phyloP scores from a whole-genome alignment of 2,888 invertebrate species.

The Agrotis exclamationis region DNA sequence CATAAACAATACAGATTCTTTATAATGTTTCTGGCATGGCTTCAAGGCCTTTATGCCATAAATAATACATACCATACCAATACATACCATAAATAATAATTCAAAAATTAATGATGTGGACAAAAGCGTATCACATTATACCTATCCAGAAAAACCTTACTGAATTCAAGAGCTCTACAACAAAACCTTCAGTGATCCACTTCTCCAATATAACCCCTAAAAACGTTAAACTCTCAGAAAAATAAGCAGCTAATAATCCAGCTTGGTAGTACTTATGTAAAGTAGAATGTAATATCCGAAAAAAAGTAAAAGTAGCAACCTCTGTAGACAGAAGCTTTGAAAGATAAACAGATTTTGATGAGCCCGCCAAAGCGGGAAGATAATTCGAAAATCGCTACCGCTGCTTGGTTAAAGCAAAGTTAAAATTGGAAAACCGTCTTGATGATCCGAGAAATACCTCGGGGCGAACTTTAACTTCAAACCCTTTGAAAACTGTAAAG shows the following conservation, averaged over 20 bases:
- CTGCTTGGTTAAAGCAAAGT: slow-evolving; percentile 81
- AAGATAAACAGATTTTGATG: slow-evolving; percentile 84
- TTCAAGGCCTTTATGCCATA: not conserved
- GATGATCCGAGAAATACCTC: slow-evolving; percentile 87
- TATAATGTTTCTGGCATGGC: too few relatives aligned
- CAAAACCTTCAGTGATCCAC: not conserved
- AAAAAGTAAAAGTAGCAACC: slow-evolving; percentile 63
- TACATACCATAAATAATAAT: not conserved
- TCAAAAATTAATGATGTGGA: not conserved
- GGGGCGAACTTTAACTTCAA: slow-evolving; percentile 82
- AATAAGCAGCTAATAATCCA: slow-evolving; percentile 42
- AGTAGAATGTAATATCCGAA: slow-evolving; percentile 62
- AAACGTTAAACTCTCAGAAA: slow-evolving; percentile 16
- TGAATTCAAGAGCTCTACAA: not conserved
- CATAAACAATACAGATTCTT: too few relatives aligned
- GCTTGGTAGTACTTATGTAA: slow-evolving; percentile 29
- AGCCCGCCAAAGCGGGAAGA: slow-evolving; percentile 83
- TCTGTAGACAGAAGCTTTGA: slow-evolving; percentile 71
- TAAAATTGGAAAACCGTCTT: slow-evolving; percentile 88
- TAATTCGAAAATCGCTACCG: slow-evolving; percentile 86
- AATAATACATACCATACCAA: not conserved
- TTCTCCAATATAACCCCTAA: slow-evolving; percentile 7
- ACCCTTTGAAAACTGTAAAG: slow-evolving; percentile 86
- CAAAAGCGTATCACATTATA: not conserved
- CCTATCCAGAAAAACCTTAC: not conserved